Evolutionary conservation across 2,113 vertebrate species (phyloP), one percentile per base, ranked within the genome.

Genomic region (Salvator merianae): DNA sequence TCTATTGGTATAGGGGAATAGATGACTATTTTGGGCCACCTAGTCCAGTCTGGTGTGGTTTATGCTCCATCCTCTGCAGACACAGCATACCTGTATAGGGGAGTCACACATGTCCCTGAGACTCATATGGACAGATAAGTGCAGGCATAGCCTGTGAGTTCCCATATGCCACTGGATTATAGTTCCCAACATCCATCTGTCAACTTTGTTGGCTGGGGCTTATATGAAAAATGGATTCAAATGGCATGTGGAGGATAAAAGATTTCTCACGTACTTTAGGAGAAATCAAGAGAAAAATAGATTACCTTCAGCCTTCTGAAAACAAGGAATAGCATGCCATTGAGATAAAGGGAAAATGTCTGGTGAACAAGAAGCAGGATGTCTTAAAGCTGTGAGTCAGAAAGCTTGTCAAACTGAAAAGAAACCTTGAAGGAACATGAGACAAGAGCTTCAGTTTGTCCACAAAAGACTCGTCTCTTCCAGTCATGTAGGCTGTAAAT

Each of bases 231-330:
- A 26, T 65, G 62, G 26, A 65, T 24, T 28, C 62, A 24, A 65
- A 59, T 22, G 20, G 14, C 14, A 59, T 59, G 3, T 59, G 55
- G 20, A 59, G 22, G 9, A 28, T 7, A 26, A 65, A 14, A 65
- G 62, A 24, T 65, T 65, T 65, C 26, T 28, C 62, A 65, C 26
- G 18, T 65, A 24, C 20, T 12, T 65, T 24, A 65, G 26, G 62
- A 65, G 4, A 65, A n/a, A 88, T 80, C 81, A 66, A 72, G 90
- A 70, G 14, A 70, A 18, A 70, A 55, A 34, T 32, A 5, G 47
- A 14, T 50, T 18, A 28, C 20, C 13, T 75, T 75, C 43, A 75
- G 16, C 43, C 47, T 47, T 75, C 18, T 75, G 62, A 50, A n/a
- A 76, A 55, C 53, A 76, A 47, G 12, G 38, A 55, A 32, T 22